Evolutionary conservation across 2,888 invertebrate species (phyloP), one percentile per base, ranked within the genome.

Genomic region (Hartigia nigra): DNA sequence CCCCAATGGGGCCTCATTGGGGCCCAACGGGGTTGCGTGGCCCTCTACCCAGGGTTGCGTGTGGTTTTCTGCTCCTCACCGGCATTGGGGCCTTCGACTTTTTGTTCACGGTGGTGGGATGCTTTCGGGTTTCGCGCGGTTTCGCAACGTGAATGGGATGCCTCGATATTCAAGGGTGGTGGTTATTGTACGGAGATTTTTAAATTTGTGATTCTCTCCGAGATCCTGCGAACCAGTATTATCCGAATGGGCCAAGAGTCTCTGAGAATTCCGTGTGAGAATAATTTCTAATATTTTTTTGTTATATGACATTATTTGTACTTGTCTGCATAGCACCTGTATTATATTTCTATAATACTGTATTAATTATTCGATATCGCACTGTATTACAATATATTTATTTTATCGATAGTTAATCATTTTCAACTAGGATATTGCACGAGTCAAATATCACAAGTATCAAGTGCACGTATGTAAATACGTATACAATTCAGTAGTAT

Each of bases 11-110:
- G 76, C 78, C 76, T 74, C 79, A 34, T 37, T 37, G 37, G 37
- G 76, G 76, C 74, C 81, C 76, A 81, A 84, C 81, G 82, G 83
- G 84, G 82, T 84, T 84, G 83, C 83, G 81, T 83, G 84, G 84
- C 82, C 83, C 75, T 77, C 39, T 76, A 34, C 34, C 39, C 55
- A 69, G 31, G 14, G n/a, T 55, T 76, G 37, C 70, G 34, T 77
- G 77, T 78, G 77, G 39, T 39, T 77, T 81, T 76, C 75, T 55
- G 77, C 81, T 77, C 77, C 74, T 39, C 55, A 23, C 55, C 55
- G 9, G 55, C 55, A 55, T 23, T 55, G 55, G 55, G 55, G 55
- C 55, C 55, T 23, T 14, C 23, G 55, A 23, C 55, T 55, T 23
- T 55, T 55, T 55, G 55, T 55, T 23, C 55, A 55, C 55, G 55